Evolutionary conservation across 1,140 invertebrate genomes (phyloP), one percentile per base, ranked within the genome.

Genomic region (Pteromalus puparum): DNA sequence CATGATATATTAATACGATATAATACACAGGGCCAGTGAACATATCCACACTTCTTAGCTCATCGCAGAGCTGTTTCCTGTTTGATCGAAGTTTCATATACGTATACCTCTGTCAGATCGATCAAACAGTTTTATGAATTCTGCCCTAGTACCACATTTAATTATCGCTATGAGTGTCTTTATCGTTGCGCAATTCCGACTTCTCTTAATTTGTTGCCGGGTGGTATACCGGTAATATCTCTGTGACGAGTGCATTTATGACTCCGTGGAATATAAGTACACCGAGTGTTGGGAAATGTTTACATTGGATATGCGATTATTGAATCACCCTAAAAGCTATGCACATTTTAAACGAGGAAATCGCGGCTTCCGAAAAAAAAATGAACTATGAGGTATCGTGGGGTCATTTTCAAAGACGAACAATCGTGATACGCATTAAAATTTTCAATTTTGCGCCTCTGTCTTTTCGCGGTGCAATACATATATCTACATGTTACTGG

Each of bases 121-220:
- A 61, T 77, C 75, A 61, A 61, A 77, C 75, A 28, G 7, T 34
- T 61, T 77, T 77, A 77, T 77, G 5, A 3, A 77, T 53, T 61
- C 28, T 21, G 75, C 21, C 2, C 30, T 67, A 15, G 1, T 61
- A n/a, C 48, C 21, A 7, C 18, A 4, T 61, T 21, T 61, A 61
- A 61, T 61, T 61, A 15, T 7, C 18, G 53, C 21, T 0, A n/a
- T n/a, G 7, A 61, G 28, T 70, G 4, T 70, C 68, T 70, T 70
- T 12, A 30, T 12, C 24, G 68, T 70, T 30, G 68, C 68, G 53
- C 53, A 61, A 61, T 61, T 61, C 21, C 4, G 21, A 53, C 48
- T 5, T 21, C 48, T 53, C 38, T 42, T 42, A 9, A 10, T 42
- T 9, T 42, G 38, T 42, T 42, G 9, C 1, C 0, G 7, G 1